Conservation (phyloP, 2,888 invertebrate genomes). For the Cryptops parisi region DNA sequence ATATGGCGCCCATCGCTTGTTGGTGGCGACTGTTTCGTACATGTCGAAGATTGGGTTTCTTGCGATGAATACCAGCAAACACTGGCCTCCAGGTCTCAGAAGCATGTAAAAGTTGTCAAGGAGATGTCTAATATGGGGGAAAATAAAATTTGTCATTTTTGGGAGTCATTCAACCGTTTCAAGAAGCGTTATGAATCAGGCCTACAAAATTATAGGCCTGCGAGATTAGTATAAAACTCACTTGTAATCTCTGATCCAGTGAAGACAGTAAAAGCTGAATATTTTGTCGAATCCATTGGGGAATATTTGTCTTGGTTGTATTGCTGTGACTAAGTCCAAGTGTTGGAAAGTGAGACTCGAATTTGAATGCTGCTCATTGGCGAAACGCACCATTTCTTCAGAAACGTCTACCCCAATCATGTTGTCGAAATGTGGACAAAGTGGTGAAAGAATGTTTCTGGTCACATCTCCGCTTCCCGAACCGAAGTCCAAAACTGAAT, state of each 20-base stretch:
- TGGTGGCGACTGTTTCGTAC: conserved; percentile 45
- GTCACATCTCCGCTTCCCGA: conserved; percentile 59
- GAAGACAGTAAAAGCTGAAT: conserved; percentile 62
- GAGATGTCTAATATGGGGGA: conserved; percentile 38
- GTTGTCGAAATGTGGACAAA: conserved; percentile 20
- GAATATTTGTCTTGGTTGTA: conserved; percentile 24
- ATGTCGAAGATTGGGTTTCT: conserved; percentile 52
- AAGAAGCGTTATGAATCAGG: too few relatives aligned
- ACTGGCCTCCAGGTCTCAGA: conserved; percentile 51
- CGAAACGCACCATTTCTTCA: conserved; percentile 51
- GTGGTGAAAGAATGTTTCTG: conserved; percentile 45
- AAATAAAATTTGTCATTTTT: too few relatives aligned
- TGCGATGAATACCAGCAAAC: conserved; percentile 51
- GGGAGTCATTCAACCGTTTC: too few relatives aligned
- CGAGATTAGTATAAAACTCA: too few relatives aligned
- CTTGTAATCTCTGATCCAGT: conserved; percentile 62
- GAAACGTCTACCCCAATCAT: conserved; percentile 55
- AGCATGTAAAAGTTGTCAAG: conserved; percentile 49
- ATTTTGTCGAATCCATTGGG: conserved; percentile 45
- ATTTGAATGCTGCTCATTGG: conserved; percentile 39
- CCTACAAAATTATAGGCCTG: too few relatives aligned
- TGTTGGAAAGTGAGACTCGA: conserved; percentile 29
- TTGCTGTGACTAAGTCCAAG: background rate
- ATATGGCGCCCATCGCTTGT: conserved; percentile 45
- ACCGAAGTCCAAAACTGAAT: conserved; percentile 46